Evolutionary conservation across 2,888 invertebrate species (phyloP).

Genomic region (Carabus problematicus): DNA sequence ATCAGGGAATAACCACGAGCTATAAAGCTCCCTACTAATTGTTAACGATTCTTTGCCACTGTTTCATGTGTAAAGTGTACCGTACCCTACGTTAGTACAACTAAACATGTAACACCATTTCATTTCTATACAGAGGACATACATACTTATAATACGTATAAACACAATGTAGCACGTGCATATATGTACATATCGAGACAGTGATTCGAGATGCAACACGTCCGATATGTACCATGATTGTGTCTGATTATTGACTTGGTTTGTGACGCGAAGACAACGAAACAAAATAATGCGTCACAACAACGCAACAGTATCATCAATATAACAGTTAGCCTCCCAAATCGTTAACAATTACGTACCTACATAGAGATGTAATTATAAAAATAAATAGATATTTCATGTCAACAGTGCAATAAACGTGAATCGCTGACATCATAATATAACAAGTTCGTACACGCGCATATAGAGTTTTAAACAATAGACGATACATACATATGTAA

Average conservation of each 20-base stretch:
- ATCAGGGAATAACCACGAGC: slow-evolving; percentile 35
- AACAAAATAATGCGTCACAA: no score
- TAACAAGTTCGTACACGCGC: not conserved
- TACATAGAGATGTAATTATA: not conserved
- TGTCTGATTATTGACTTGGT: no score
- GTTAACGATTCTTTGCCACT: slow-evolving; percentile 12
- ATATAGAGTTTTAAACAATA: not conserved
- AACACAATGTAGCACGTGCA: not conserved
- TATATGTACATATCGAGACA: not conserved
- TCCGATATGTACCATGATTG: not conserved
- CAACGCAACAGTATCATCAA: not conserved
- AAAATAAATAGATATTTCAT: not conserved
- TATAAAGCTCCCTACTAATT: slow-evolving; percentile 33
- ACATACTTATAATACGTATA: not conserved
- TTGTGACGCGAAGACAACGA: no score
- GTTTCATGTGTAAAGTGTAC: no score
- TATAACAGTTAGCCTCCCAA: not conserved
- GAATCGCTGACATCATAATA: not conserved
- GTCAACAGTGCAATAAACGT: not conserved
- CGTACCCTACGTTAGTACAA: not conserved
- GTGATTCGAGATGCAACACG: not conserved
- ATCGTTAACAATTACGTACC: not conserved
- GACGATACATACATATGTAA: not conserved
- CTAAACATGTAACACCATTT: not conserved
- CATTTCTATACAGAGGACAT: not conserved